Percentiles rank a stretch among this genome's conserved stretches.
Evolutionary conservation across 2,888 invertebrate genomes (phyloP).

Genomic region (Elegia similella): DNA sequence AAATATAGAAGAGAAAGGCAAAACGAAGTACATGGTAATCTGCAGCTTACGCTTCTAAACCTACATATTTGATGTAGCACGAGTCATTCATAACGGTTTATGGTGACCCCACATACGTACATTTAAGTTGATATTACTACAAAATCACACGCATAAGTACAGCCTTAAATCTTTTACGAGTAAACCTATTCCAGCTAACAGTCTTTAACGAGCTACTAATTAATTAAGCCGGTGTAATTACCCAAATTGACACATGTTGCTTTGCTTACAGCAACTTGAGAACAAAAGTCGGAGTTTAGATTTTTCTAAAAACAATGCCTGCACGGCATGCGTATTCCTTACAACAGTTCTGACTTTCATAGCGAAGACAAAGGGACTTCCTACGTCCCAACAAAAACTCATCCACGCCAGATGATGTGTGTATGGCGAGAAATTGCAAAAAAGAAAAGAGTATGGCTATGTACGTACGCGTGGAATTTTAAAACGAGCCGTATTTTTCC

Average conservation of each 20-base stretch:
- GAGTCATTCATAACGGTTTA: constrained; percentile 56
- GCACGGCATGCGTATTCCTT: constrained; percentile 68
- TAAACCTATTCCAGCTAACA: constrained; percentile 52
- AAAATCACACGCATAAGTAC: constrained; percentile 46
- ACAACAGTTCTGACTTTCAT: constrained; percentile 77
- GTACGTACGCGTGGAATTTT: constrained; percentile 63
- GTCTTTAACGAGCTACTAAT: constrained; percentile 59
- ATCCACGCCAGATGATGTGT: constrained; percentile 79
- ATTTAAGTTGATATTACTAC: constrained; percentile 47
- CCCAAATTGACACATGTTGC: constrained; percentile 73
- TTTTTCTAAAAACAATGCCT: constrained; percentile 72
- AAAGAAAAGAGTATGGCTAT: constrained; percentile 55
- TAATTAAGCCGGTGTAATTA: constrained; percentile 64
- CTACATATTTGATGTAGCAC: constrained; percentile 40
- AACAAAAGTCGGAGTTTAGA: constrained; percentile 65
- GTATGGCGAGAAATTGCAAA: constrained; percentile 79
- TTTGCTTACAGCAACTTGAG: constrained; percentile 38
- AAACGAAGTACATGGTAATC: constrained; percentile 22
- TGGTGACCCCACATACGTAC: constrained; percentile 42
- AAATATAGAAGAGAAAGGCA: too few relatives aligned
- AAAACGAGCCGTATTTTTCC: constrained; percentile 69
- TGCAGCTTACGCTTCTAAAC: constrained; percentile 48
- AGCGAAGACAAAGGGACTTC: constrained; percentile 75
- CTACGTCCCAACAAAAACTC: constrained; percentile 78
- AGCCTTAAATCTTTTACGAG: constrained; percentile 43